Percentiles rank a stretch among this genome's conserved stretches.
These are phyloP conservation scores for Drosophila pruinosa DNA, from an alignment of 1,140 invertebrate species.

Conservation along the genomic window DNA sequence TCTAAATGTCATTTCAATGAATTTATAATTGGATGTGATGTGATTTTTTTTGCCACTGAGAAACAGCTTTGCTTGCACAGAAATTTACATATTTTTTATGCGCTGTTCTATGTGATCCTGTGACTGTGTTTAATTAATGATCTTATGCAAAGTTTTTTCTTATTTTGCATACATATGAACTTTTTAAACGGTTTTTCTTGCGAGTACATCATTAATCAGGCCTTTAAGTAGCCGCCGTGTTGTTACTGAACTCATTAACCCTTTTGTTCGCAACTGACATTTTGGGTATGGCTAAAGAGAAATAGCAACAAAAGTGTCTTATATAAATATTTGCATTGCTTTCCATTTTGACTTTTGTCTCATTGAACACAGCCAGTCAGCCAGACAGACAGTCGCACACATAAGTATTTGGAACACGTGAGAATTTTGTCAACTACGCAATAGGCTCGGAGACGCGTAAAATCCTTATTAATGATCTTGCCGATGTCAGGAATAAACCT, in stretches of 20 bases:
- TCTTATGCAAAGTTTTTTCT: conserved; percentile 66
- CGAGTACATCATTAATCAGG: conserved; percentile 73
- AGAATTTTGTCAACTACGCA: conserved; percentile 30
- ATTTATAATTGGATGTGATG: conserved; percentile 81
- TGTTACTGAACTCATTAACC: conserved; percentile 75
- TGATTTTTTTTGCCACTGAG: conserved; percentile 25
- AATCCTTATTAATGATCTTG: conserved; percentile 78
- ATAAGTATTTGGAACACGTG: conserved; percentile 32
- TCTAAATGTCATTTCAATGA: conserved; percentile 82
- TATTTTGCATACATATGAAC: conserved; percentile 60
- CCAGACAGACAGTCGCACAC: conserved; percentile 1
- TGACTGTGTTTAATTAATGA: conserved; percentile 72
- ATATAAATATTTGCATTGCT: conserved; percentile 81
- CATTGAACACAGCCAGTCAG: conserved; percentile 37
- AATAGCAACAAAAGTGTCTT: conserved; percentile 63
- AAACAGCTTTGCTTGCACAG: conserved; percentile 40
- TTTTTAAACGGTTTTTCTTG: conserved; percentile 23
- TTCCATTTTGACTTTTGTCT: conserved; percentile 34
- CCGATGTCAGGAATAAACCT: conserved; percentile 21
- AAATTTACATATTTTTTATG: conserved; percentile 68
- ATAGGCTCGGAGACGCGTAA: conserved; percentile 33
- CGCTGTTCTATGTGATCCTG: conserved; percentile 32
- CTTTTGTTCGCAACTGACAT: conserved; percentile 71
- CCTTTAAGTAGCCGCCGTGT: conserved; percentile 57
- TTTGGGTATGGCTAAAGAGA: conserved; percentile 22